These are phyloP conservation scores for Dasyurus viverrinus DNA, from an alignment of 2,113 vertebrate genomes.

Conservation along the genomic window DNA sequence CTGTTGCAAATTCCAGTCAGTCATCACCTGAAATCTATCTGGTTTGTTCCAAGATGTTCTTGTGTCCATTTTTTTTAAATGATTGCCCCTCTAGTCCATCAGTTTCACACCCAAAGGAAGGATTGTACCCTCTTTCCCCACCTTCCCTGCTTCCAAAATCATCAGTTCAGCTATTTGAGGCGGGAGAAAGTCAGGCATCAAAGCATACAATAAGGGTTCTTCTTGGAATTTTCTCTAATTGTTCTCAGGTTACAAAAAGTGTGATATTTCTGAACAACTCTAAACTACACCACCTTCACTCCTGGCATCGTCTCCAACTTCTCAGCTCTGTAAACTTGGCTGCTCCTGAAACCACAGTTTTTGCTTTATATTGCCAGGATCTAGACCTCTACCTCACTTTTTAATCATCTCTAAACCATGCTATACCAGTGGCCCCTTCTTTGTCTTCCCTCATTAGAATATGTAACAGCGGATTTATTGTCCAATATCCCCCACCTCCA, in stretches of 20 bases:
- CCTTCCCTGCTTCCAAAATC: background rate
- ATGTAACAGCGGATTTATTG: background rate
- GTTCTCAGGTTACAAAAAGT: background rate
- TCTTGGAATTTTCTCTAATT: background rate
- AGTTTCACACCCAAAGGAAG: background rate
- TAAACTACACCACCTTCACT: background rate
- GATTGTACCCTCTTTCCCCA: background rate
- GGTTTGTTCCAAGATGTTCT: background rate
- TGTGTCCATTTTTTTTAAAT: background rate
- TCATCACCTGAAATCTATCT: slow-evolving; percentile 69
- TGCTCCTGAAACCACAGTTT: background rate
- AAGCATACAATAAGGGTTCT: background rate
- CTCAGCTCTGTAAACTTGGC: background rate
- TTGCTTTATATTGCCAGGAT: background rate
- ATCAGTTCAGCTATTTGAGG: background rate
- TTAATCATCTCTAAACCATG: background rate
- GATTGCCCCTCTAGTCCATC: background rate
- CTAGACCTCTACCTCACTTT: background rate
- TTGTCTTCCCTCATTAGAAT: background rate
- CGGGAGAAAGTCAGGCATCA: slow-evolving; percentile 9
- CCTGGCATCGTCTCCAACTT: background rate
- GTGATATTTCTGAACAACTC: background rate
- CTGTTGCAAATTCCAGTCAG: slow-evolving; percentile 72
- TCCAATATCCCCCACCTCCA: background rate
- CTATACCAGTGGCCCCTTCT: too few species aligned